phyloP scores from a whole-genome alignment of 2,113 vertebrate genomes.

The Bostrychus sinensis region DNA sequence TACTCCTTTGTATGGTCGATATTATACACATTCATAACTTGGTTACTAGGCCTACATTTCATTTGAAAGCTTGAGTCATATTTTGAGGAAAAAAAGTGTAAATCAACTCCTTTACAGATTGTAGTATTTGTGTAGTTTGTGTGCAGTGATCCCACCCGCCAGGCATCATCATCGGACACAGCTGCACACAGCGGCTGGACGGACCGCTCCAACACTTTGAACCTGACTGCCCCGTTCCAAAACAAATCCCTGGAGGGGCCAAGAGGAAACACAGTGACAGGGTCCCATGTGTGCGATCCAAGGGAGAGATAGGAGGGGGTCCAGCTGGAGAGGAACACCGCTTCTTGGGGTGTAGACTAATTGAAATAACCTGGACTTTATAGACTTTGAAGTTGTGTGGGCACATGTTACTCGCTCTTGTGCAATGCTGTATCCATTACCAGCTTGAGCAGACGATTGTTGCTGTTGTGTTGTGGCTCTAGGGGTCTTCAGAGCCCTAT shows the following conservation, averaged over 20 bases:
- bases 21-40: not conserved
- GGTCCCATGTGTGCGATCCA: slow-evolving; percentile 49
- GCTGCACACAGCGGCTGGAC: slow-evolving; percentile 13
- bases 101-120: not conserved
- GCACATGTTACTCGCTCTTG: slow-evolving; percentile 40
- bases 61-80: not conserved
- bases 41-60: not conserved
- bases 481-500: slow-evolving; percentile 1
- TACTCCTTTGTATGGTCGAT: not conserved
- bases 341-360: slow-evolving; percentile 46
- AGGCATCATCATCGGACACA: slow-evolving; percentile 22
- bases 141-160: not conserved
- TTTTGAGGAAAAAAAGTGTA: not conserved
- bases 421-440: slow-evolving; percentile 49
- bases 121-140: not conserved
- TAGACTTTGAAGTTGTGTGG: slow-evolving; percentile 62
- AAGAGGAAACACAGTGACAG: slow-evolving; percentile 43
- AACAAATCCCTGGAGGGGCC: slow-evolving; percentile 48
- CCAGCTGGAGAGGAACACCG: slow-evolving; percentile 44
- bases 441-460: slow-evolving; percentile 18
- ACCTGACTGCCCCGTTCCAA: slow-evolving; percentile 59
- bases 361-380: slow-evolving; percentile 63
- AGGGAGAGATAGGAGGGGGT: slow-evolving; percentile 59
- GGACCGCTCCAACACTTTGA: slow-evolving; percentile 53
- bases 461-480: slow-evolving; percentile 5